phyloP scores from a whole-genome alignment of 2,113 vertebrate genomes.

The Numenius arquata region DNA sequence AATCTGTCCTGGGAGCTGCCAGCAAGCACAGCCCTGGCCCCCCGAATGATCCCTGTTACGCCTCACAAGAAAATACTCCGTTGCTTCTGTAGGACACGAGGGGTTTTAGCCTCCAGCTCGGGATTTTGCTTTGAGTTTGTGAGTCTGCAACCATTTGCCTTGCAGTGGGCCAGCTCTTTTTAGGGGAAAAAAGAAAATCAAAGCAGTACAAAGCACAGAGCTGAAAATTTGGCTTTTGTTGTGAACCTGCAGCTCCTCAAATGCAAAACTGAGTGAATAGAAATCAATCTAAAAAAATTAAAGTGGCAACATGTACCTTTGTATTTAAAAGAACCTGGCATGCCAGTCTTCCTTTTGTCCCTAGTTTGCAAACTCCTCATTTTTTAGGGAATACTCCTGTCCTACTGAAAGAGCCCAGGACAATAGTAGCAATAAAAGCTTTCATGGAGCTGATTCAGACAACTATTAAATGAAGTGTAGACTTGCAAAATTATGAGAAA shows the following conservation, averaged over 20 bases:
- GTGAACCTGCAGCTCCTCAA: neutral
- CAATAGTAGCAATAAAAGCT: neutral
- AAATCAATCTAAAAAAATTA: neutral
- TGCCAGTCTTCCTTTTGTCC: neutral
- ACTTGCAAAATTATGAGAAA: neutral
- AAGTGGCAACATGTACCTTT: neutral
- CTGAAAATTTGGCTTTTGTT: neutral
- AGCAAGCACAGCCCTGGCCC: neutral
- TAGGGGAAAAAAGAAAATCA: neutral
- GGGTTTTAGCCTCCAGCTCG: neutral
- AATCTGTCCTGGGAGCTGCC: neutral
- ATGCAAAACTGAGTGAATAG: neutral
- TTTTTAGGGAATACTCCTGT: neutral
- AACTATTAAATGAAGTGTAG: neutral
- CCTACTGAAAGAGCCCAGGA: neutral
- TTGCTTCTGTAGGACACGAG: neutral
- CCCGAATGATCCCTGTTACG: fast-evolving
- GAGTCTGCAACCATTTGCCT: neutral
- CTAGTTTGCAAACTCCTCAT: neutral
- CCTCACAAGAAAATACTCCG: neutral
- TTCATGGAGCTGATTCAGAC: neutral
- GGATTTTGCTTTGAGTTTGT: neutral
- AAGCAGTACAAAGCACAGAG: neutral
- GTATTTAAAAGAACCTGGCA: neutral
- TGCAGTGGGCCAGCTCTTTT: neutral